phyloP scores from a whole-genome alignment of 2,797 vertebrate species.

The Lithobates pipiens region DNA sequence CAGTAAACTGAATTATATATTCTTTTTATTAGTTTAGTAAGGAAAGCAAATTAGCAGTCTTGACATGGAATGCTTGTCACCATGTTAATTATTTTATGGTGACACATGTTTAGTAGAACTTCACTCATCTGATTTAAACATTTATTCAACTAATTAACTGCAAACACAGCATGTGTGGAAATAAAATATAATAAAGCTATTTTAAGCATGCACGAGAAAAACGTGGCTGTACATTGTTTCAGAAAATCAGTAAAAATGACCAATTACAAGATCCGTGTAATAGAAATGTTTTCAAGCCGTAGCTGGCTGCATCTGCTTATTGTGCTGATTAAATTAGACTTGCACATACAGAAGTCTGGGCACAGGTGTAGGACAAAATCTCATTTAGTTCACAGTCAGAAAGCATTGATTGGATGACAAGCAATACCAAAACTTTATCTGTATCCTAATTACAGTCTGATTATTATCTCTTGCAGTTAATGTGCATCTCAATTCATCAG shows the following conservation, averaged over 20 bases:
- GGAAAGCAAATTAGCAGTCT: not conserved
- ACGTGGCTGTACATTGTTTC: constrained; percentile 13
- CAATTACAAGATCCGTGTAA: constrained; percentile 27
- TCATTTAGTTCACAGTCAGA: constrained; percentile 19
- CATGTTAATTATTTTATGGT: not conserved
- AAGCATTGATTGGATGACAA: not conserved
- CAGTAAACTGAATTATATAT: not conserved
- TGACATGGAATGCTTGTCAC: not conserved
- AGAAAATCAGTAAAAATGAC: constrained; percentile 22
- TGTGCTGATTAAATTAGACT: constrained; percentile 27
- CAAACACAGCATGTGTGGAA: constrained; percentile 22
- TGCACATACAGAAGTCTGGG: constrained; percentile 17
- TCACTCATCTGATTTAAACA: not conserved
- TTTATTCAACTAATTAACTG: constrained; percentile 27
- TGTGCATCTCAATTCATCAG: not conserved
- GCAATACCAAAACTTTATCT: not conserved
- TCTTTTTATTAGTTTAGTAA: not conserved
- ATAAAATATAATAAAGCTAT: constrained; percentile 24
- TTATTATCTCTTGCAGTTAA: constrained; percentile 1
- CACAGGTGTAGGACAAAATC: constrained; percentile 13
- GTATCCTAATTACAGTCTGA: not conserved
- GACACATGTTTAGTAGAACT: constrained; percentile 35
- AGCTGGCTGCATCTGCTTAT: constrained; percentile 20
- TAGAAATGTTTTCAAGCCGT: constrained; percentile 25
- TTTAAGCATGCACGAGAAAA: not conserved